These are phyloP conservation scores for Andrena bucephala DNA, from an alignment of 2,888 invertebrate genomes.

Conservation along the genomic window DNA sequence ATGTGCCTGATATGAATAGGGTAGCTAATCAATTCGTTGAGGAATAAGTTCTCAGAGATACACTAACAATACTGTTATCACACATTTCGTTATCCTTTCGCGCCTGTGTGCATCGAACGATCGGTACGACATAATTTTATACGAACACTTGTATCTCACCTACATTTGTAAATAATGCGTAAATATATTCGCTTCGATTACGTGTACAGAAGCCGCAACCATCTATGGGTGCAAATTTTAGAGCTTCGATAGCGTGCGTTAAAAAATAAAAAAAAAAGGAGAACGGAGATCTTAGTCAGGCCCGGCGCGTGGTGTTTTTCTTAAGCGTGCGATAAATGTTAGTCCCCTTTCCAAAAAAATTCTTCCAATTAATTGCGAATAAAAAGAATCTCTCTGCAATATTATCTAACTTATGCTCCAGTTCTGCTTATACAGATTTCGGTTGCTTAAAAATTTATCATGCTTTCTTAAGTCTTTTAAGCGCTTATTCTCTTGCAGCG, in stretches of 20 bases:
- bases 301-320: neutral
- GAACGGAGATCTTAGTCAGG: neutral
- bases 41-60: neutral
- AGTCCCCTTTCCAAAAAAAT: no score
- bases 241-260: conserved; percentile 10
- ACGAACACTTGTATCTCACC: conserved; percentile 35
- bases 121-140: conserved; percentile 48
- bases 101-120: conserved; percentile 43
- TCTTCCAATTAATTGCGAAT: no score
- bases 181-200: conserved; percentile 35
- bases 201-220: conserved; percentile 13
- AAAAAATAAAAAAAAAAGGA: neutral
- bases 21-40: conserved; percentile 15
- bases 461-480: no score
- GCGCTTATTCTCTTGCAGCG: no score
- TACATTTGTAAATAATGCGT: conserved; percentile 50
- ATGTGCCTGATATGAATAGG: conserved; percentile 38
- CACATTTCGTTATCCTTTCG: conserved; percentile 11
- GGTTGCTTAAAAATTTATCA: no score
- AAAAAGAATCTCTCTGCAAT: no score
- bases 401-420: no score
- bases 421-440: no score
- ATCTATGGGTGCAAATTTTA: conserved; percentile 24
- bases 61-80: conserved; percentile 3
- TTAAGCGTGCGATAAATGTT: neutral